Conservation (phyloP, 2,797 vertebrate genomes). For the Syngnathus rostellatus region DNA sequence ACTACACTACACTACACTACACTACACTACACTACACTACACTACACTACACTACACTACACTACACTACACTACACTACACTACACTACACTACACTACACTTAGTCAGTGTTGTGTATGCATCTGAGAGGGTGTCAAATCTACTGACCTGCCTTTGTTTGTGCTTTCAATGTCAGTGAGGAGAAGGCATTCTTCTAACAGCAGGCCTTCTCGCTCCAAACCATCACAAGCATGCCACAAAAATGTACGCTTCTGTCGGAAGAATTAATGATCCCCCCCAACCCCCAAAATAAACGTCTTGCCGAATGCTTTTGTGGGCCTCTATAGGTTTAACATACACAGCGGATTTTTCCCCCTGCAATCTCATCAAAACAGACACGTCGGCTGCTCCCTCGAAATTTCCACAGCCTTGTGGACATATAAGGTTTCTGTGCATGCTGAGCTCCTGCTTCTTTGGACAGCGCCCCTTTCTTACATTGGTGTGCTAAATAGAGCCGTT, state of each 20-base stretch:
- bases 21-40: too few species aligned
- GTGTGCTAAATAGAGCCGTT: constrained; percentile 35
- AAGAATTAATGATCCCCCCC: constrained; percentile 16
- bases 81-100: too few species aligned
- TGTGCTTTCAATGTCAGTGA: constrained; percentile 35
- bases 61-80: too few species aligned
- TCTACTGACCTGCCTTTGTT: constrained; percentile 59
- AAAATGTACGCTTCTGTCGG: constrained; percentile 12
- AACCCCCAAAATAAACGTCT: constrained; percentile 11
- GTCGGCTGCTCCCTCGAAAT: constrained; percentile 35
- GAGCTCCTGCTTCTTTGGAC: constrained; percentile 25
- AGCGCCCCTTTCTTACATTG: background rate
- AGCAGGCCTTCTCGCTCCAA: constrained; percentile 1
- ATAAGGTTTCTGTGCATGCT: constrained; percentile 40
- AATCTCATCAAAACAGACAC: constrained; percentile 28
- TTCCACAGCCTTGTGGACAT: constrained; percentile 18
- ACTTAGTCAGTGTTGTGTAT: constrained; percentile 17
- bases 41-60: too few species aligned
- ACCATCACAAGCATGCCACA: constrained; percentile 11
- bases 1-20: too few species aligned
- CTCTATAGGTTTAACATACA: constrained; percentile 23
- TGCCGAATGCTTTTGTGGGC: constrained; percentile 8
- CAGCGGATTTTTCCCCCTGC: constrained; percentile 17
- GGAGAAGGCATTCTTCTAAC: constrained; percentile 25
- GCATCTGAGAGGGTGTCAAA: constrained; percentile 30